Conservation (phyloP, 2,888 invertebrate genomes). For the Drosophila tanythrix region DNA sequence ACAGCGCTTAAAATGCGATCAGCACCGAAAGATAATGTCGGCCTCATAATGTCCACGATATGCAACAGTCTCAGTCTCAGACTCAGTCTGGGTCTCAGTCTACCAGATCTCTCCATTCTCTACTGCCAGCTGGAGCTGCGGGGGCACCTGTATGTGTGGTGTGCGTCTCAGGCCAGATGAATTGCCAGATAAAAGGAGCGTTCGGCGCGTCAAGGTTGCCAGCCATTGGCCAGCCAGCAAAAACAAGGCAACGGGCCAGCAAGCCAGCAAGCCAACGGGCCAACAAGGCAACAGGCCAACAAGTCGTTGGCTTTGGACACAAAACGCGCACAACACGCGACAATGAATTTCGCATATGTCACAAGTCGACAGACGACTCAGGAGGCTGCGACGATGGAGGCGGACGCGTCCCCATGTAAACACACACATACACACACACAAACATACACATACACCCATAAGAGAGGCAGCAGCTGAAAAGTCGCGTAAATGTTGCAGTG, state of each 20-base stretch:
- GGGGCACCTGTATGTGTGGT: slow-evolving; percentile 50
- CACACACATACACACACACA: slow-evolving; percentile 41
- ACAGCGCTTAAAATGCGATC: slow-evolving; percentile 71
- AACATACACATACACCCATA: slow-evolving; percentile 32
- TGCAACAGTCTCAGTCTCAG: slow-evolving; percentile 27
- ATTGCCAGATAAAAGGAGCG: slow-evolving; percentile 59
- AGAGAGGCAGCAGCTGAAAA: slow-evolving; percentile 67
- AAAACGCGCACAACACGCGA: slow-evolving; percentile 69
- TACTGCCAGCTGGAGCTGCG: slow-evolving; percentile 8
- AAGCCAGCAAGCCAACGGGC: neutral
- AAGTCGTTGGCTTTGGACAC: slow-evolving; percentile 38
- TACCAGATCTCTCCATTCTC: slow-evolving; percentile 23
- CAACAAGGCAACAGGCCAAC: slow-evolving; percentile 30
- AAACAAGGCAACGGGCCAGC: slow-evolving; percentile 1
- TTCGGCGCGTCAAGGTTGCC: slow-evolving; percentile 69
- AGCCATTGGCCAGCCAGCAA: slow-evolving; percentile 48
- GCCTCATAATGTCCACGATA: slow-evolving; percentile 62
- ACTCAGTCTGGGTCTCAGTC: slow-evolving; percentile 3
- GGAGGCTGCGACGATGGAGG: slow-evolving; percentile 35
- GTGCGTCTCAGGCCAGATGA: slow-evolving; percentile 43
- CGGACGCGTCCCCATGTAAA: slow-evolving; percentile 59
- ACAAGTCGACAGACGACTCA: slow-evolving; percentile 54
- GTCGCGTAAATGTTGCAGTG: slow-evolving; percentile 55
- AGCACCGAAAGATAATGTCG: slow-evolving; percentile 70
- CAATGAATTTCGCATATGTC: slow-evolving; percentile 83